A percentile compares a stretch with the other conserved stretches of the same genome.
Evolutionary conservation across 1,140 invertebrate species (phyloP).

Genomic region (Scylla paramamosain): DNA sequence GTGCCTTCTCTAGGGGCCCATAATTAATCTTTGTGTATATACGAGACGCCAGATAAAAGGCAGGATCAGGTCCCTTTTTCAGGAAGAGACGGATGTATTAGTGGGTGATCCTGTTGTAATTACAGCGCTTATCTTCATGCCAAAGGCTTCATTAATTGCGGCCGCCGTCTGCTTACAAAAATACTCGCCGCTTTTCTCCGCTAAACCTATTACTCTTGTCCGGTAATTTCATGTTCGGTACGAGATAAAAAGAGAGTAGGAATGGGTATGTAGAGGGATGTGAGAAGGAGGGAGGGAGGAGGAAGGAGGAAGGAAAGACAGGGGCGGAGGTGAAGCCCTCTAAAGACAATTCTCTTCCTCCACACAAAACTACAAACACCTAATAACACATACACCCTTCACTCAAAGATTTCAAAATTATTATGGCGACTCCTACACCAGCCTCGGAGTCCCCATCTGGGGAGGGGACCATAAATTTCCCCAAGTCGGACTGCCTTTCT

Average conservation of each 20-base stretch:
- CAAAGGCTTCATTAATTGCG: slow-evolving; percentile 31
- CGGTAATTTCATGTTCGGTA: background rate
- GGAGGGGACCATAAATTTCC: no score
- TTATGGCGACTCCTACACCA: no score
- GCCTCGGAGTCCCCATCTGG: no score
- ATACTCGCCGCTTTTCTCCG: background rate
- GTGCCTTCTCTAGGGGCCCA: background rate
- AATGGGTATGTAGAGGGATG: background rate
- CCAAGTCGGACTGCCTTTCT: no score
- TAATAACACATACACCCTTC: no score
- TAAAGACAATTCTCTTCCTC: no score
- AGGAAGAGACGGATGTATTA: slow-evolving; percentile 40
- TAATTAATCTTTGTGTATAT: slow-evolving; percentile 47
- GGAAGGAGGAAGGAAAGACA: background rate
- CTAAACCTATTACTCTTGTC: background rate
- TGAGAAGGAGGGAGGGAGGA: background rate
- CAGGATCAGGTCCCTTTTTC: slow-evolving; percentile 55
- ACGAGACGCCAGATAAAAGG: slow-evolving; percentile 38
- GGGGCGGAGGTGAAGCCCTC: no score
- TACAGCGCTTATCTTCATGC: slow-evolving; percentile 46
- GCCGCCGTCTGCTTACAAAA: slow-evolving; percentile 18
- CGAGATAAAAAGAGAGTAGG: background rate
- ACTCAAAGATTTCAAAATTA: no score
- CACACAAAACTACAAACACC: no score
- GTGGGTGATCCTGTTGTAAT: slow-evolving; percentile 50